These are phyloP conservation scores for Odontothrips loti DNA, from an alignment of 2,888 invertebrate species.

Conservation along the genomic window DNA sequence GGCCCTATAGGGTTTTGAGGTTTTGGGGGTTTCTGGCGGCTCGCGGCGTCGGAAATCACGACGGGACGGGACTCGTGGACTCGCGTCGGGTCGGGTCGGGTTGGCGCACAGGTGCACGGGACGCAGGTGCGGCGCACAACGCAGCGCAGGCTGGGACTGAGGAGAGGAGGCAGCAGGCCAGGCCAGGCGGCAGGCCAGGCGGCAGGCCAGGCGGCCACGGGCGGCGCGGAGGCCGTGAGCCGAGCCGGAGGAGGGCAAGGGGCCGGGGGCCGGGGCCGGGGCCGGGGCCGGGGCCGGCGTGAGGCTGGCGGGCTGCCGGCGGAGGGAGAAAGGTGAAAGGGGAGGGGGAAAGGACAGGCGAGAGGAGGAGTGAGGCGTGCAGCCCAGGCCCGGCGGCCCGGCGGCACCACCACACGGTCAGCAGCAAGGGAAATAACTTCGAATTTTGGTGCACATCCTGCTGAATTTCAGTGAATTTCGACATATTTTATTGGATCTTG, in stretches of 20 bases:
- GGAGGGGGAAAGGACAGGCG: neutral
- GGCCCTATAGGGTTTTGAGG: no score
- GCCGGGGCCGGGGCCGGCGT: conserved; percentile 28
- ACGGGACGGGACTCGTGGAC: neutral
- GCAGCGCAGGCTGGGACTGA: no score
- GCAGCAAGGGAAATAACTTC: no score
- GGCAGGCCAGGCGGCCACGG: no score
- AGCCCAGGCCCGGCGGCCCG: neutral
- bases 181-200: no score
- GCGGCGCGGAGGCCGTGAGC: conserved; percentile 31
- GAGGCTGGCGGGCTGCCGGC: conserved; percentile 7
- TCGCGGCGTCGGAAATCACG: neutral
- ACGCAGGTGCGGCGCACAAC: no score
- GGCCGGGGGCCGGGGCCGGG: conserved; percentile 27
- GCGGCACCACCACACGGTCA: neutral
- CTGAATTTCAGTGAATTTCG: no score
- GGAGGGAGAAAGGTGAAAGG: neutral
- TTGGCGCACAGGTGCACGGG: neutral
- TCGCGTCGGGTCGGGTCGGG: neutral
- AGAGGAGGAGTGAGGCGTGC: neutral
- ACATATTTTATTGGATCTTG: no score
- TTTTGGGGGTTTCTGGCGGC: no score
- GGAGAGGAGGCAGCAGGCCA: neutral
- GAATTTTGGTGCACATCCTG: no score
- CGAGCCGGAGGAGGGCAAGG: conserved; percentile 27